These are phyloP conservation scores for Mus minutoides DNA, from an alignment of 2,797 vertebrate species.

Conservation along the genomic window DNA sequence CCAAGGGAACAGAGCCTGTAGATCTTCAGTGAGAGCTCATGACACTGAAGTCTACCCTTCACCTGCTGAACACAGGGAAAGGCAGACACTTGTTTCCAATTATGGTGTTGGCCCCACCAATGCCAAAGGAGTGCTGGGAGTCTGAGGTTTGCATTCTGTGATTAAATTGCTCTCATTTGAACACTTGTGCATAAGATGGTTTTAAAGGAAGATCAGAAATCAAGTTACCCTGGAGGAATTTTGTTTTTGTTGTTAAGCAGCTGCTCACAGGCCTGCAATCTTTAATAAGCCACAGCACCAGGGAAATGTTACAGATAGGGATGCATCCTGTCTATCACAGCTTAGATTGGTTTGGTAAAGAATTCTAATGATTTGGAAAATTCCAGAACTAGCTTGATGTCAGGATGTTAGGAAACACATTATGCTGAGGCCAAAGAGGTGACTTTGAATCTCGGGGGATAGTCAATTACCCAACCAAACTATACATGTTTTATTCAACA, in stretches of 20 bases:
- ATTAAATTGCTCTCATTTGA: conserved; percentile 9
- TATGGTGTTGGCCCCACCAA: neutral
- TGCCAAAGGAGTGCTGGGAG: neutral
- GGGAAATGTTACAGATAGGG: conserved; percentile 28
- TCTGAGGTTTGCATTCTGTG: neutral
- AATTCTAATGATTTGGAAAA: conserved; percentile 69
- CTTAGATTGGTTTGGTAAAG: conserved; percentile 61
- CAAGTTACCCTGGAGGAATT: conserved; percentile 41
- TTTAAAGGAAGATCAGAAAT: conserved; percentile 63
- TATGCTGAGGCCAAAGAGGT: conserved; percentile 45
- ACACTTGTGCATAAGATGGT: neutral
- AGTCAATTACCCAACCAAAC: conserved; percentile 24
- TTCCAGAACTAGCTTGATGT: conserved; percentile 52
- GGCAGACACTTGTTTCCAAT: neutral
- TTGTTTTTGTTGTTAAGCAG: conserved; percentile 69
- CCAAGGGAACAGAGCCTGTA: neutral
- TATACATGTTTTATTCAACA: conserved; percentile 64
- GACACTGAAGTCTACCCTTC: neutral
- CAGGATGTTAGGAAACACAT: conserved; percentile 59
- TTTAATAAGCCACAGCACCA: conserved; percentile 52
- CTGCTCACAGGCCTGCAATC: conserved; percentile 42
- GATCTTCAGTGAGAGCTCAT: neutral
- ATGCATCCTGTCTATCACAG: conserved; percentile 49
- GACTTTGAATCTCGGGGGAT: conserved; percentile 48
- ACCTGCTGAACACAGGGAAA: neutral